Conservation (phyloP, 2,888 invertebrate species). For the Machimus rusticus region DNA sequence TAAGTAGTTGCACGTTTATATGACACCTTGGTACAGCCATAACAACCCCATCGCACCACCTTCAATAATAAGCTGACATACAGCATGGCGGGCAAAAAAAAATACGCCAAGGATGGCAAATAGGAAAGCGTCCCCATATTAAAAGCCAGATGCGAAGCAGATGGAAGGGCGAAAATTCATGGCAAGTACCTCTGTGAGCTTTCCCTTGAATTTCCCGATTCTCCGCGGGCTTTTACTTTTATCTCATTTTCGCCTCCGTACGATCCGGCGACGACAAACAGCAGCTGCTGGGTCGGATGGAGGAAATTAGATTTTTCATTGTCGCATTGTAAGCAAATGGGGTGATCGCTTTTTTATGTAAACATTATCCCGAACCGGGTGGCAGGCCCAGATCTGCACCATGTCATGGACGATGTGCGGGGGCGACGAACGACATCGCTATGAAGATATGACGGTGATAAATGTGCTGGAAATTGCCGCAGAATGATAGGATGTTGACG, state of each 20-base stretch:
- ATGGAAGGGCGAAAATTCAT: slow-evolving; percentile 37
- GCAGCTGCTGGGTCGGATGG: slow-evolving; percentile 48
- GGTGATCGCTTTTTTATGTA: slow-evolving; percentile 48
- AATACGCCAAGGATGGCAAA: not conserved
- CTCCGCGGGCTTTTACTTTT: slow-evolving; percentile 36
- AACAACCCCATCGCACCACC: slow-evolving; percentile 34
- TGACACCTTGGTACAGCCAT: slow-evolving; percentile 13
- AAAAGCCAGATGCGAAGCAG: slow-evolving; percentile 40
- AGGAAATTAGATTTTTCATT: slow-evolving; percentile 52
- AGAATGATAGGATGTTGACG: slow-evolving; percentile 43
- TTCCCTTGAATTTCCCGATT: slow-evolving; percentile 34
- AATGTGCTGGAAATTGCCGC: slow-evolving; percentile 45
- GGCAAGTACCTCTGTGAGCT: not conserved
- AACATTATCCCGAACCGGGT: slow-evolving; percentile 21
- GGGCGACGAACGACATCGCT: not conserved
- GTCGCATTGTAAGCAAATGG: slow-evolving; percentile 50
- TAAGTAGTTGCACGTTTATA: not conserved
- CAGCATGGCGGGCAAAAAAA: not conserved
- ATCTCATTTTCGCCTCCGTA: slow-evolving; percentile 32
- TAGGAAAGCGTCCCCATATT: slow-evolving; percentile 27
- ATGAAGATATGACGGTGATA: slow-evolving; percentile 44
- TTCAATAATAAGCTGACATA: slow-evolving; percentile 37
- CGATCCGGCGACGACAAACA: slow-evolving; percentile 43
- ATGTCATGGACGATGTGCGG: slow-evolving; percentile 2
- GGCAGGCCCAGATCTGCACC: not conserved